Conservation (phyloP, 2,888 invertebrate species). For the Ectobius pallidus region DNA sequence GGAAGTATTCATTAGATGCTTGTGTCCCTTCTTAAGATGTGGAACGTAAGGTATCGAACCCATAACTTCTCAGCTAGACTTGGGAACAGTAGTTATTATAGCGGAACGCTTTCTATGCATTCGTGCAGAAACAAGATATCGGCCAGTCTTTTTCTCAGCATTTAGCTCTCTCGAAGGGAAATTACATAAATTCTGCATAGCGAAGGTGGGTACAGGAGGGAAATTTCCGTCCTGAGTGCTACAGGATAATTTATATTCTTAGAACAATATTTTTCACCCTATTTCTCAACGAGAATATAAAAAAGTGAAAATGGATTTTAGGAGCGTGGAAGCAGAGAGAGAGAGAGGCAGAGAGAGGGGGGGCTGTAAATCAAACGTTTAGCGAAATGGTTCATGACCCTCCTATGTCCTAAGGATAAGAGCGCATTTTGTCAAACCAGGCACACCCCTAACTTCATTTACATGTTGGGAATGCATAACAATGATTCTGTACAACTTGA, state of each 20-base stretch:
- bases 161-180: conserved; percentile 8
- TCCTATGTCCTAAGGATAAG: not conserved
- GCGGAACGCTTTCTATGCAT: not conserved
- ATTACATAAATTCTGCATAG: conserved; percentile 5
- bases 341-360: not conserved
- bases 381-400: conserved; percentile 16
- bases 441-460: too few relatives aligned
- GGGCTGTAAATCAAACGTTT: conserved; percentile 22
- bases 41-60: too few relatives aligned
- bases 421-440: not conserved
- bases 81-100: too few relatives aligned
- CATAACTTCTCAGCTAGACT: too few relatives aligned
- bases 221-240: conserved; percentile 16
- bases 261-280: conserved; percentile 20
- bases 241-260: conserved; percentile 17
- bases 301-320: conserved; percentile 15
- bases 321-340: not conserved
- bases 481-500: too few relatives aligned
- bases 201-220: not conserved
- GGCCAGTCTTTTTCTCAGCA: not conserved
- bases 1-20: too few relatives aligned
- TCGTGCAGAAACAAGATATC: conserved; percentile 17
- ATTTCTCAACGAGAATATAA: conserved; percentile 13
- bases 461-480: too few relatives aligned
- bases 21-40: too few relatives aligned